Percentiles rank a stretch among this genome's conserved stretches.
Evolutionary conservation across 2,888 invertebrate genomes (phyloP).

Genomic region (Ditylenchus weischeri): DNA sequence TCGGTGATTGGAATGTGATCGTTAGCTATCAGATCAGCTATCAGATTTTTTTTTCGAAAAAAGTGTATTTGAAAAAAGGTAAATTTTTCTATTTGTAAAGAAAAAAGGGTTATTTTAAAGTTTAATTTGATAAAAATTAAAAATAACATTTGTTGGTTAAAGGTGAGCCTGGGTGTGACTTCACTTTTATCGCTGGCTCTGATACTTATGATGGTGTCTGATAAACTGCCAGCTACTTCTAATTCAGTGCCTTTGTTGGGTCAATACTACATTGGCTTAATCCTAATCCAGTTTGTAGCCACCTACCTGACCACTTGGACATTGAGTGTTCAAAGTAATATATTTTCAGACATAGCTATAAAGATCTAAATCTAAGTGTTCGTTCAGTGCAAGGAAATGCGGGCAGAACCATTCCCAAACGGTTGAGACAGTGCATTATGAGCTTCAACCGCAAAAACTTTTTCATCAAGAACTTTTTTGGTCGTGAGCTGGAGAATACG

Average conservation of each 20-base stretch:
- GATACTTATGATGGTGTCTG: conserved; percentile 57
- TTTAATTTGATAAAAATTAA: no score
- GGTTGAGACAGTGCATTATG: conserved; percentile 46
- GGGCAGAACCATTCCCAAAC: conserved; percentile 33
- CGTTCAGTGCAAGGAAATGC: conserved; percentile 49
- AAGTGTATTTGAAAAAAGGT: no score
- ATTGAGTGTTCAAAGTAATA: neutral
- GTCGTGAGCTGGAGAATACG: conserved; percentile 49
- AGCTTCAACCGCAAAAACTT: conserved; percentile 44
- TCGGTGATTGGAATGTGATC: no score
- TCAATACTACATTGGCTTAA: conserved; percentile 36
- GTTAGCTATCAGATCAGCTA: no score
- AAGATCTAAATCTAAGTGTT: neutral
- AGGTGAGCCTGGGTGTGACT: conserved; percentile 53
- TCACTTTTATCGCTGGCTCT: conserved; percentile 52
- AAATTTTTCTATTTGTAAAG: no score
- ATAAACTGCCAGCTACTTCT: conserved; percentile 54
- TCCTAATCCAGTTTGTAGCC: conserved; percentile 56
- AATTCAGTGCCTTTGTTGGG: conserved; percentile 53
- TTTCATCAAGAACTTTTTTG: conserved; percentile 49
- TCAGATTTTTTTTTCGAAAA: no score
- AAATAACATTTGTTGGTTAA: conserved; percentile 5
- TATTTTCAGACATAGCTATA: neutral
- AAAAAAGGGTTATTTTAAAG: no score
- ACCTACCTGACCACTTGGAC: conserved; percentile 51